Conservation (phyloP, 2,113 vertebrate genomes). For the Melanerpes formicivorus region DNA sequence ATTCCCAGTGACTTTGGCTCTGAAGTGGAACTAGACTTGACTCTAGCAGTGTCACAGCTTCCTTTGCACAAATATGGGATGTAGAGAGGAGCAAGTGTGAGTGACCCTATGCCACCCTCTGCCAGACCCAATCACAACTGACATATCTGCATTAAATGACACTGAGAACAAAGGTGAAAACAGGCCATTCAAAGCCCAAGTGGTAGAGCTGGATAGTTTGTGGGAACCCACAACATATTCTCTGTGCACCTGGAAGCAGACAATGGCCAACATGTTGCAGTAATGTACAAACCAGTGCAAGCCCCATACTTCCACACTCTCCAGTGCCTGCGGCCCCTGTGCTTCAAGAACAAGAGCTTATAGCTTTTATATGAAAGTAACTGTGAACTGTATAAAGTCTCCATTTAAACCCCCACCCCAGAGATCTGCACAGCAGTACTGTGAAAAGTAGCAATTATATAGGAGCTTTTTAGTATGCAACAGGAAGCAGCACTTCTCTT, state of each 20-base stretch:
- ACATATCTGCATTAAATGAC: neutral
- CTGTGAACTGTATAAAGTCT: neutral
- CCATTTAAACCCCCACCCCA: conserved; percentile 14
- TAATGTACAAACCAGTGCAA: neutral
- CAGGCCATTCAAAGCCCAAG: neutral
- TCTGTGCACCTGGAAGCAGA: neutral
- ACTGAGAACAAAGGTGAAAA: neutral
- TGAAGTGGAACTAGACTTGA: neutral
- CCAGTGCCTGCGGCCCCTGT: neutral
- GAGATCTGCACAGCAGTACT: conserved; percentile 36
- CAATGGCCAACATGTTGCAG: neutral
- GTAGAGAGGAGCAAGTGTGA: neutral
- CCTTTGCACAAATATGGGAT: neutral
- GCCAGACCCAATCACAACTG: neutral
- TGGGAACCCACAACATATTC: neutral
- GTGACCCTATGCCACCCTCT: neutral
- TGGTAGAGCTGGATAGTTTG: neutral
- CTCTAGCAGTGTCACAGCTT: neutral
- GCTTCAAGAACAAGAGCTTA: neutral
- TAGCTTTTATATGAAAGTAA: conserved; percentile 22
- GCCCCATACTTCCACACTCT: neutral
- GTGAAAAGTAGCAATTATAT: conserved; percentile 45
- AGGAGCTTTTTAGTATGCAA: conserved; percentile 43
- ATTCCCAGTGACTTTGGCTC: neutral
- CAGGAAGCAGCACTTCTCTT: conserved; percentile 13